phyloP scores from a whole-genome alignment of 1,140 invertebrate genomes.

The Caerostris extrusa region DNA sequence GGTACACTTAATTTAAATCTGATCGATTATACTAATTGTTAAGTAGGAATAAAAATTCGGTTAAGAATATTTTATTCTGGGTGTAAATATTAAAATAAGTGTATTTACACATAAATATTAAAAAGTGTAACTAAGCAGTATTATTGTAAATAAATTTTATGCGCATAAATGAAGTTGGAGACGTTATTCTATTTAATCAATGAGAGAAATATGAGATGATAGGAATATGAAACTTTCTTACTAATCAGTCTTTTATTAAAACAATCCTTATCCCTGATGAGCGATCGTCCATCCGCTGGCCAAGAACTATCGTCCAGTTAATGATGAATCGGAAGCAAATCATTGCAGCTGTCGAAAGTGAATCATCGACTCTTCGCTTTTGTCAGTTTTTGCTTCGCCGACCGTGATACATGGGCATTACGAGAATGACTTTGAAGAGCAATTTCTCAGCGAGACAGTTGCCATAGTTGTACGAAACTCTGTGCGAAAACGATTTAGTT shows the following conservation, averaged over 20 bases:
- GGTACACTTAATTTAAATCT: too few species aligned
- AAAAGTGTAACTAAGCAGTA: too few species aligned
- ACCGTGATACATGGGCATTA: constrained; percentile 53
- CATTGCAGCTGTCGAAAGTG: constrained; percentile 32
- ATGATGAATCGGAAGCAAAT: constrained; percentile 46
- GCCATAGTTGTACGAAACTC: constrained; percentile 36
- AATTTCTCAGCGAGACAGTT: constrained; percentile 47
- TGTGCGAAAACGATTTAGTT: constrained; percentile 16
- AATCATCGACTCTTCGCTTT: constrained; percentile 39
- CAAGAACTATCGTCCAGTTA: background rate
- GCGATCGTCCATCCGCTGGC: background rate
- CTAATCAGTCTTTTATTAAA: background rate
- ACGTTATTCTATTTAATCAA: too few species aligned
- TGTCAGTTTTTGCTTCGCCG: constrained; percentile 26
- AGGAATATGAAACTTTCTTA: background rate
- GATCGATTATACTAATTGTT: too few species aligned
- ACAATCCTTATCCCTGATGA: background rate
- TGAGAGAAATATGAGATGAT: too few species aligned
- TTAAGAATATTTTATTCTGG: too few species aligned
- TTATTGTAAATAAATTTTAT: too few species aligned
- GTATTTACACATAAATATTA: too few species aligned
- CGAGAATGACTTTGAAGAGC: constrained; percentile 45
- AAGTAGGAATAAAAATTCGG: too few species aligned
- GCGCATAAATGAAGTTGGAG: too few species aligned
- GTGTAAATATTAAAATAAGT: too few species aligned